A percentile compares a stretch with the other conserved stretches of the same genome.
These are phyloP conservation scores for Nasonia vitripennis DNA, from an alignment of 1,140 invertebrate genomes.

Conservation along the genomic window DNA sequence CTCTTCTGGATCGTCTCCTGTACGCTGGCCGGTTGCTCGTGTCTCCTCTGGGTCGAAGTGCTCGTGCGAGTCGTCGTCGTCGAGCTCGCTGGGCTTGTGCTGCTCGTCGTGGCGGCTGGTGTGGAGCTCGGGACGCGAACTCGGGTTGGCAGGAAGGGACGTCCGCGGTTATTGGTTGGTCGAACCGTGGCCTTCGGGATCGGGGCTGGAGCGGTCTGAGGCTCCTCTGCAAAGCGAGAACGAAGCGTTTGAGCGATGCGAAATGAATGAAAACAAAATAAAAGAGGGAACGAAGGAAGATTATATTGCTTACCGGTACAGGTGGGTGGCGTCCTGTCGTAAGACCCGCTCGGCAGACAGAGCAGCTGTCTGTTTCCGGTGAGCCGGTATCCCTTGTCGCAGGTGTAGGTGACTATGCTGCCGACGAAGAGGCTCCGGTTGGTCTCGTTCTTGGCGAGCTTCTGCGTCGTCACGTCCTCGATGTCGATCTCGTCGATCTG, in stretches of 20 bases:
- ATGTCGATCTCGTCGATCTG: conserved; percentile 74
- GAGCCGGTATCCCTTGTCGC: conserved; percentile 82
- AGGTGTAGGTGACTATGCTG: conserved; percentile 85
- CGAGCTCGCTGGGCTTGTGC: not conserved
- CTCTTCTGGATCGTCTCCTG: conserved; percentile 65
- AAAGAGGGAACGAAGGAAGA: too few relatives aligned
- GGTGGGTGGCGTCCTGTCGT: conserved; percentile 84
- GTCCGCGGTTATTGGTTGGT: conserved; percentile 41
- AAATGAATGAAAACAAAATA: not conserved
- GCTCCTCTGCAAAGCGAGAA: conserved; percentile 17
- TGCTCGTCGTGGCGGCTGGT: not conserved
- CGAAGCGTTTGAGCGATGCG: too few relatives aligned
- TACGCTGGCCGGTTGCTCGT: conserved; percentile 67
- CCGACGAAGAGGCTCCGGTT: conserved; percentile 81
- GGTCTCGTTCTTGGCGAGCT: conserved; percentile 44
- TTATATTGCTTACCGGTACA: conserved; percentile 79
- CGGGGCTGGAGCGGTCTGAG: not conserved
- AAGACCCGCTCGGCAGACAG: conserved; percentile 86
- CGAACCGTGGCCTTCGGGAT: conserved; percentile 11
- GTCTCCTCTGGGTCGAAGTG: not conserved
- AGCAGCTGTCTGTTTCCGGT: conserved; percentile 81
- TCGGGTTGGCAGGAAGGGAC: conserved; percentile 67
- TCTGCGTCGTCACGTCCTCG: conserved; percentile 50
- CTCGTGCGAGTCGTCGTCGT: conserved; percentile 10
- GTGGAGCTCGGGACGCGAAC: conserved; percentile 58